Percentiles rank a stretch among this genome's conserved stretches.
phyloP scores from a whole-genome alignment of 2,113 vertebrate species.

The Passerina amoena region DNA sequence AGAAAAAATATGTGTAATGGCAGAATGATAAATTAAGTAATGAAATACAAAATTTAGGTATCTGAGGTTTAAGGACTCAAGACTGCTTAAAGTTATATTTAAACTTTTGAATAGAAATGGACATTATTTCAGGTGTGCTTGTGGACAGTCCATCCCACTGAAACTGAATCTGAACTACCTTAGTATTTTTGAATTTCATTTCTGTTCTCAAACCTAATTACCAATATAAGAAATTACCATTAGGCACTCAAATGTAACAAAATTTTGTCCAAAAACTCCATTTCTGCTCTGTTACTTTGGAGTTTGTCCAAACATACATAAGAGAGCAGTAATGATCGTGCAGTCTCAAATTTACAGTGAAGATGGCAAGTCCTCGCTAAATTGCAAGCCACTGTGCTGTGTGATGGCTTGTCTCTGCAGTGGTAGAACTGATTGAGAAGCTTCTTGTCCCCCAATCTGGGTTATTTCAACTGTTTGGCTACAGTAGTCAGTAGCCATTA shows the following conservation, averaged over 20 bases:
- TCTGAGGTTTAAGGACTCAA: background rate
- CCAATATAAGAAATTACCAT: background rate
- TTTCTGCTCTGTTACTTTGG: background rate
- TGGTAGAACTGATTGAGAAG: background rate
- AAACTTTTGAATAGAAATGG: background rate
- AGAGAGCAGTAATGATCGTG: background rate
- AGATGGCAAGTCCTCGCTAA: background rate
- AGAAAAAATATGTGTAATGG: background rate
- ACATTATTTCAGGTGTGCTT: background rate
- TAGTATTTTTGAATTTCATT: background rate
- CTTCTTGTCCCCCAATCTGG: accelerated
- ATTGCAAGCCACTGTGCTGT: background rate
- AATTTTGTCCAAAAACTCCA: background rate
- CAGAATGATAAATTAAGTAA: background rate
- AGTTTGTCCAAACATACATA: background rate
- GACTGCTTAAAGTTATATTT: background rate
- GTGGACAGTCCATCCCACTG: background rate
- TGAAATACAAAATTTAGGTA: background rate
- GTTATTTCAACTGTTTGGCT: background rate
- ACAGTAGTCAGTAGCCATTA: background rate
- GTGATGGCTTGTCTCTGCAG: background rate
- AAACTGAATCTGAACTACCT: background rate
- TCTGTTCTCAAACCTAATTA: background rate
- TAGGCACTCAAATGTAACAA: background rate
- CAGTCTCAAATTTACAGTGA: background rate